Percentiles rank a stretch among this genome's conserved stretches.
Evolutionary conservation across 2,797 vertebrate species (phyloP).

Genomic region (Podarcis siculus): DNA sequence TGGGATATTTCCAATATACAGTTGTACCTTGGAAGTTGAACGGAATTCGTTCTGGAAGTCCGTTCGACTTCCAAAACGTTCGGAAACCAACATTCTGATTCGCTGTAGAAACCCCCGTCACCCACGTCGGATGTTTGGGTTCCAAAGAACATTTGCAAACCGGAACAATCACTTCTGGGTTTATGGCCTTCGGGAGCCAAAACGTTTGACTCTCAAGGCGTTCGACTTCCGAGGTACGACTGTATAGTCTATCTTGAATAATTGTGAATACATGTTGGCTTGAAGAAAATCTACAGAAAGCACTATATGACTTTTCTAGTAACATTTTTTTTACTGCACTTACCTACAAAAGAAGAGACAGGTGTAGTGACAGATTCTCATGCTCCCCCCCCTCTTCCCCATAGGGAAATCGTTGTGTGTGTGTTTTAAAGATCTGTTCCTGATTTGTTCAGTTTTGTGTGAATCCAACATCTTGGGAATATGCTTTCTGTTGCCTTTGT

Average conservation of each 20-base stretch:
- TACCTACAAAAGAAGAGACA: constrained; percentile 4
- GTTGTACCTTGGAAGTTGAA: no score
- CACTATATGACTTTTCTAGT: not conserved
- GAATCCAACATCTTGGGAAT: constrained; percentile 16
- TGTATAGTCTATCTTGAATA: not conserved
- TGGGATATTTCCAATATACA: not conserved
- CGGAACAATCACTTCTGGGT: no score
- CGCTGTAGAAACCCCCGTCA: no score
- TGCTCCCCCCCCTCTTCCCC: not conserved
- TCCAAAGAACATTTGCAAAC: no score
- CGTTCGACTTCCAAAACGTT: no score
- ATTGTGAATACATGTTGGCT: not conserved
- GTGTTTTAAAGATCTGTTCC: constrained; percentile 39
- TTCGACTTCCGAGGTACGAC: no score
- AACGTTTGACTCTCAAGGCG: no score
- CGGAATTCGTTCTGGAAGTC: no score
- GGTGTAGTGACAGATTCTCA: constrained; percentile 7
- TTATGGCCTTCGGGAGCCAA: no score
- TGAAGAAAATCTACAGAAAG: not conserved
- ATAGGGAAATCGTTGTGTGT: constrained; percentile 3
- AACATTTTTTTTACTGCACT: constrained; percentile 5
- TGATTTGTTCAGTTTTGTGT: constrained; percentile 42
- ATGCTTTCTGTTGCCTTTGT: constrained; percentile 2
- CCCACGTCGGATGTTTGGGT: accelerated
- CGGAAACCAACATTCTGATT: no score